A percentile compares a stretch with the other conserved stretches of the same genome.
Conservation (phyloP, 2,797 vertebrate species). For the Fringilla coelebs region DNA sequence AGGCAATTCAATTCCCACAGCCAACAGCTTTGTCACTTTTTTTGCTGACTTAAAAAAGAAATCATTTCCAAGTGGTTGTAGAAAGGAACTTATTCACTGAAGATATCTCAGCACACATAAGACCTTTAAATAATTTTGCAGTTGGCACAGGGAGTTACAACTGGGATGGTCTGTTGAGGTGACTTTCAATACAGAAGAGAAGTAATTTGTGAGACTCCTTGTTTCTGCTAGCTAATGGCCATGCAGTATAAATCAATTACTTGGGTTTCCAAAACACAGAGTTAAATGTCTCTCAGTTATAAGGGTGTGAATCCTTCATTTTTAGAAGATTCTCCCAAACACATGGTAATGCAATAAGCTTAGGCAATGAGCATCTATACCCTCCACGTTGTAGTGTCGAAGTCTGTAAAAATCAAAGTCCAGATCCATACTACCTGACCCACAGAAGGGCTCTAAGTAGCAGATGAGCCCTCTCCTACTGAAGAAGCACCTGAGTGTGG, state of each 20-base stretch:
- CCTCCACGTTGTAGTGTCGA: neutral
- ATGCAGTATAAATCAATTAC: neutral
- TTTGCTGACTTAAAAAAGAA: neutral
- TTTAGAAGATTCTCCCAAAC: neutral
- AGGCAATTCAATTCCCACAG: slow-evolving; percentile 13
- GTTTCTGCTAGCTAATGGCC: neutral
- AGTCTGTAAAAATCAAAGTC: neutral
- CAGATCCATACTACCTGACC: neutral
- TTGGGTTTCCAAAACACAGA: neutral
- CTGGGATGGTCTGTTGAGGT: neutral
- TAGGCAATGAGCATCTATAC: neutral
- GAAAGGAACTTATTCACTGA: neutral
- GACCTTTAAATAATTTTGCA: neutral
- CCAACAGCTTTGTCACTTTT: neutral
- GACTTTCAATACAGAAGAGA: neutral
- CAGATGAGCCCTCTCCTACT: neutral
- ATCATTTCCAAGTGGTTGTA: neutral
- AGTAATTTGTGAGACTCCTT: neutral
- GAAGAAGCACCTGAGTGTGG: neutral
- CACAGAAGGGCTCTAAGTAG: neutral
- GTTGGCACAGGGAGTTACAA: neutral
- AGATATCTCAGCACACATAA: neutral
- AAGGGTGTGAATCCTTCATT: neutral
- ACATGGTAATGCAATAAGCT: neutral
- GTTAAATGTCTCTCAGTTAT: neutral